Percentiles rank a stretch among this genome's conserved stretches.
These are phyloP conservation scores for Andrena chrysosceles DNA, from an alignment of 2,888 invertebrate species.

Conservation along the genomic window DNA sequence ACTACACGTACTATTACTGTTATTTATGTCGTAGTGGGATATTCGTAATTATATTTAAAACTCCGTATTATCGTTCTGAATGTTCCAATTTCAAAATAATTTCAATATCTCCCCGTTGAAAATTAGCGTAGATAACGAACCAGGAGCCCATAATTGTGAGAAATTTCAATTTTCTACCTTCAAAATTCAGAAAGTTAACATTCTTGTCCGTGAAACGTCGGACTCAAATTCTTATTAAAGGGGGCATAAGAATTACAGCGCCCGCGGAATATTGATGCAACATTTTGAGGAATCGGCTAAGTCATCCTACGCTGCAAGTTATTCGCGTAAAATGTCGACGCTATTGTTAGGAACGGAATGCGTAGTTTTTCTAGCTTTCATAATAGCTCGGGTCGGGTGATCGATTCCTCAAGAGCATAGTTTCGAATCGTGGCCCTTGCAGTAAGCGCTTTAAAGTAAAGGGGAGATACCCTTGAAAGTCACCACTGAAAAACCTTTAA, in stretches of 20 bases:
- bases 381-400: conserved; percentile 16
- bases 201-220: too few relatives aligned
- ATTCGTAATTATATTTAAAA: too few relatives aligned
- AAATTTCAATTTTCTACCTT: conserved; percentile 1
- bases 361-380: conserved; percentile 34
- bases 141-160: neutral
- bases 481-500: neutral
- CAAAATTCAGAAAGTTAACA: too few relatives aligned
- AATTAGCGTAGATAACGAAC: too few relatives aligned
- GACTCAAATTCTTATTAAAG: neutral
- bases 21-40: too few relatives aligned
- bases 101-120: too few relatives aligned
- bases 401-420: conserved; percentile 38
- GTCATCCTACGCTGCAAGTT: neutral
- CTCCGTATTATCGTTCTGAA: too few relatives aligned
- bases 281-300: neutral
- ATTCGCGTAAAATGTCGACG: conserved; percentile 14
- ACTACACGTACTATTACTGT: too few relatives aligned
- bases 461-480: conserved; percentile 48
- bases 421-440: conserved; percentile 4
- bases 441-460: conserved; percentile 46
- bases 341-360: conserved; percentile 33
- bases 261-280: neutral
- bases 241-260: neutral
- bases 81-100: too few relatives aligned